Conservation (phyloP, 2,888 invertebrate genomes). For the Leptura quadrifasciata region DNA sequence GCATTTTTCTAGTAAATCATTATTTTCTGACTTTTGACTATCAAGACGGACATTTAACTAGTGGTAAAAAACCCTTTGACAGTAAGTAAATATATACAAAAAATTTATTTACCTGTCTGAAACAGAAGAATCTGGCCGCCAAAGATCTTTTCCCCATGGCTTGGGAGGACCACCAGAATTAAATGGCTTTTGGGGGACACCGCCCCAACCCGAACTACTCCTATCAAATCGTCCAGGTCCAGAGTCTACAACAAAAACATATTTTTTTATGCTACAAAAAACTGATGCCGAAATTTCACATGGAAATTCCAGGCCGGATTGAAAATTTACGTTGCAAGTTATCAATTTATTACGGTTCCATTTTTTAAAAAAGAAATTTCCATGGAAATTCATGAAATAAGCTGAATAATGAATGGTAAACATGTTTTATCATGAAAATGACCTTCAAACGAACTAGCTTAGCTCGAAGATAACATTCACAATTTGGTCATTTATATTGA, state of each 20-base stretch:
- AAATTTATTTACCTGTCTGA: constrained; percentile 53
- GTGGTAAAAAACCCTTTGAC: constrained; percentile 47
- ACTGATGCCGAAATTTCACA: too few species aligned
- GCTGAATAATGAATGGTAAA: too few species aligned
- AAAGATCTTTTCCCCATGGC: constrained; percentile 58
- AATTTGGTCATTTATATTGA: too few species aligned
- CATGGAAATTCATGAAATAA: too few species aligned
- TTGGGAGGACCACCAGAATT: constrained; percentile 51
- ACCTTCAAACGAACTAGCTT: too few species aligned
- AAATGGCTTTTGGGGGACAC: constrained; percentile 54
- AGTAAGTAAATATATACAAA: constrained; percentile 24
- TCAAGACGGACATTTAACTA: constrained; percentile 31
- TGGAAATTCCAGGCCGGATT: too few species aligned
- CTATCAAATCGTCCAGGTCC: constrained; percentile 63
- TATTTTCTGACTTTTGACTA: background rate
- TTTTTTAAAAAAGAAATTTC: too few species aligned
- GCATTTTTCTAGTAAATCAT: background rate
- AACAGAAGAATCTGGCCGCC: constrained; percentile 55
- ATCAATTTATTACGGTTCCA: too few species aligned
- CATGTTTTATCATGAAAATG: too few species aligned
- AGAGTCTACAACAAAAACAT: constrained; percentile 54
- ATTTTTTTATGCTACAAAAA: too few species aligned
- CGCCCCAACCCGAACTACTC: constrained; percentile 55
- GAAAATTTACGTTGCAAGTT: too few species aligned
- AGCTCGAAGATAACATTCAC: too few species aligned